Conservation (phyloP, 2,113 vertebrate genomes). For the Sinocyclocheilus anshuiensis region DNA sequence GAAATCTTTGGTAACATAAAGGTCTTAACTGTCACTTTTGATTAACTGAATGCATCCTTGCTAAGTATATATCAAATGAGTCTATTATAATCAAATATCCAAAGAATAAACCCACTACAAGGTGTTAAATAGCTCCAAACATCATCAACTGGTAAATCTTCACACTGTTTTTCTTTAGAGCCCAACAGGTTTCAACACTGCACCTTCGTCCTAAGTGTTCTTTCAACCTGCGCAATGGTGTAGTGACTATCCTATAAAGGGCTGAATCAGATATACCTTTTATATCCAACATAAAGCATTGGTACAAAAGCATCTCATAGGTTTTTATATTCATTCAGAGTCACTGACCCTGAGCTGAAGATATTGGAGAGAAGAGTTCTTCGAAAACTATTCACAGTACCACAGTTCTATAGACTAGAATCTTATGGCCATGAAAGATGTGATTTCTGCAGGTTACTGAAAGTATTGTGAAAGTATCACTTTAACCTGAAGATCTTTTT, state of each 20-base stretch:
- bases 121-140: background rate
- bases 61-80: too few species aligned
- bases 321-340: constrained; percentile 6
- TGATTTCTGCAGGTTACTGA: background rate
- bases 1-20: too few species aligned
- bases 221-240: background rate
- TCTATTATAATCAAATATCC: too few species aligned
- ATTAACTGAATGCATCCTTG: too few species aligned
- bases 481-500: background rate
- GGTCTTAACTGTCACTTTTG: too few species aligned
- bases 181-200: background rate
- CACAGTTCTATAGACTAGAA: background rate
- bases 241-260: background rate
- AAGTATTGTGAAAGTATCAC: background rate
- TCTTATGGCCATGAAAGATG: background rate
- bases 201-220: background rate
- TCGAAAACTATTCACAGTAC: background rate
- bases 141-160: background rate
- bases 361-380: background rate
- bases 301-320: background rate
- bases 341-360: constrained; percentile 13
- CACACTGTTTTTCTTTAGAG: background rate
- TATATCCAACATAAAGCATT: background rate
- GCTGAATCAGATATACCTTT: background rate
- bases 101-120: too few species aligned